Percentiles rank a stretch among this genome's conserved stretches.
phyloP scores from a whole-genome alignment of 1,140 invertebrate species.

The Centruroides vittatus region DNA sequence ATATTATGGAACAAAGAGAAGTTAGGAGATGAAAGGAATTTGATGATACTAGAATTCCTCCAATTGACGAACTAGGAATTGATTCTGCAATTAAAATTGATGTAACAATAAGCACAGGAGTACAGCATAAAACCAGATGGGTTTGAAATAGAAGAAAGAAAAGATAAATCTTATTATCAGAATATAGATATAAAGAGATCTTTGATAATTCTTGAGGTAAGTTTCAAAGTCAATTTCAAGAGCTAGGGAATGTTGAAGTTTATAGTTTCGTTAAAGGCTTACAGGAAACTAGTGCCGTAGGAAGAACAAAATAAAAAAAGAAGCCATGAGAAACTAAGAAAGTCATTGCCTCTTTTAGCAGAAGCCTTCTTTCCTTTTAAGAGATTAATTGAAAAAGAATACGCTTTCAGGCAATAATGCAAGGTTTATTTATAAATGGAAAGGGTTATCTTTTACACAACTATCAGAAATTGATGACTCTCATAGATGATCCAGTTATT shows the following conservation, averaged over 20 bases:
- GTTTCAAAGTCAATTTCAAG: neutral
- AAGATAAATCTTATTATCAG: no score
- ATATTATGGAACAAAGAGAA: neutral
- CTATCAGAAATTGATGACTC: no score
- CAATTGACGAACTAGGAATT: neutral
- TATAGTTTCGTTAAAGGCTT: no score
- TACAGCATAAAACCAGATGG: neutral
- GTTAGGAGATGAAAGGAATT: neutral
- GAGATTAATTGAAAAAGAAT: constrained; percentile 1
- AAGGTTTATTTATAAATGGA: neutral
- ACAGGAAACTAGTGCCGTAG: neutral
- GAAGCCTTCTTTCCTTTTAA: constrained; percentile 4
- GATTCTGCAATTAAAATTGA: neutral
- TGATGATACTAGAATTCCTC: neutral
- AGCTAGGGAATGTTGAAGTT: neutral
- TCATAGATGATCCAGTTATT: no score
- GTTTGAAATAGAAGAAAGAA: constrained; percentile 1
- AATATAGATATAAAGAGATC: no score
- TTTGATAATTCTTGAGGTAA: neutral
- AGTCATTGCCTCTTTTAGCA: neutral
- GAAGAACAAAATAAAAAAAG: neutral
- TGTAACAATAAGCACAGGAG: neutral
- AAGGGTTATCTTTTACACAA: no score
- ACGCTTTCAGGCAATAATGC: neutral
- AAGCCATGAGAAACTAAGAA: neutral